Base-by-base conservation (phyloP, 2,797 vertebrate genomes). In the Apodemus agrarius region DNA sequence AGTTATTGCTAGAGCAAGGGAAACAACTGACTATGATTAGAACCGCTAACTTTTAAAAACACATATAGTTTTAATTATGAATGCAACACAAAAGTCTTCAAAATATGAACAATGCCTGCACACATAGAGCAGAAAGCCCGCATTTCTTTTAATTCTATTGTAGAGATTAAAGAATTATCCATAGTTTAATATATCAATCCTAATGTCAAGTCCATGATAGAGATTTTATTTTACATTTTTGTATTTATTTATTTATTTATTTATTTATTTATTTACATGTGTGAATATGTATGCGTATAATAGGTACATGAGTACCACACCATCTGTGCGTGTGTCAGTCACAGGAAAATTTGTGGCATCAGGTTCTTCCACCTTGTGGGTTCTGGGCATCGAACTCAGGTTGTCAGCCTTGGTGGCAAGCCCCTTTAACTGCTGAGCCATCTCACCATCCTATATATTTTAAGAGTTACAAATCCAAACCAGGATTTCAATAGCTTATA, bases 401-500 rank as follows among this genome's bases (percentile, higher is more conserved):
- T 74, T 26, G 9, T 57, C 52, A 72, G 21, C 14, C 43, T 54
- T 87, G 65, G 65, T 37, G 46, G 84, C 21, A 37, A 54, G 46
- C 0, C 1, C 21, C 84, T 54, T 72, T n/a, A 54, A 65, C 13
- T 72, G 46, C 46, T 54, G 46, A 72, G 34, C 31, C 65, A 52
- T 16, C 21, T 69, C 4, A 21, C 21, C 63, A 87, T 67, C 46
- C 24, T 72, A 72, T 37, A 72, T 80, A 59, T 75, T 75, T 88
- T 54, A 43, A 17, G n/a, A 75, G 37, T 31, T 61, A 85, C 57
- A 95, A 94, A 89, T 91, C 26, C 43, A 91, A 91, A 91, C 72
- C 40, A 67, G 46, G 46, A 67, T 74, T 78, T 34, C 24, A 69
- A 54, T n/a, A 49, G 19, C 14, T 52, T 86, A 40, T 52, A 86